A percentile compares a stretch with the other conserved stretches of the same genome.
Evolutionary conservation across 2,797 vertebrate species (phyloP).

Genomic region (Scleropages formosus): DNA sequence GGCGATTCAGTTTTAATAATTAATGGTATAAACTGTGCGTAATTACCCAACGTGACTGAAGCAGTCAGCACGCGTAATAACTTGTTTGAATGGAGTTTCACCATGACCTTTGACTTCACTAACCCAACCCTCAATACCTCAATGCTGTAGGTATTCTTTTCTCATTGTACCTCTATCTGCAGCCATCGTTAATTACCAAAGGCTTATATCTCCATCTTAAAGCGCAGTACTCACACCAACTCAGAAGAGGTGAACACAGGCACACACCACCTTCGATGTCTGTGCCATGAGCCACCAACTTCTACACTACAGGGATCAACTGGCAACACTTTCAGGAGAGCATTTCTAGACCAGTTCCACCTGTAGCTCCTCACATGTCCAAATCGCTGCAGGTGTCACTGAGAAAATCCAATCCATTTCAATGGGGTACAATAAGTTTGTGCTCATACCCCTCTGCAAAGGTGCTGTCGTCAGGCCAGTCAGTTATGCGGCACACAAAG

Average conservation of each 20-base stretch:
- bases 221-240: too few relatives aligned
- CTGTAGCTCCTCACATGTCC: too few relatives aligned
- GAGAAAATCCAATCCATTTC: too few relatives aligned
- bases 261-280: too few relatives aligned
- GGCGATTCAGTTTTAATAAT: conserved; percentile 7
- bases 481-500: conserved; percentile 88
- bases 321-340: too few relatives aligned
- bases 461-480: conserved; percentile 85
- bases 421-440: not conserved
- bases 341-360: too few relatives aligned
- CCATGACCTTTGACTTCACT: not conserved
- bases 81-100: conserved; percentile 5
- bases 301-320: too few relatives aligned
- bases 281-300: too few relatives aligned
- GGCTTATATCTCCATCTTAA: too few relatives aligned
- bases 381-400: too few relatives aligned
- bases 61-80: conserved; percentile 12
- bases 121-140: not conserved
- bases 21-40: not conserved
- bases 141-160: not conserved
- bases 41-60: conserved; percentile 17
- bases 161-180: not conserved
- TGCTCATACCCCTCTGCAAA: conserved; percentile 85
- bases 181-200: too few relatives aligned
- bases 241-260: too few relatives aligned